Conservation (phyloP, 2,888 invertebrate genomes). For the Geophilus truncorum region DNA sequence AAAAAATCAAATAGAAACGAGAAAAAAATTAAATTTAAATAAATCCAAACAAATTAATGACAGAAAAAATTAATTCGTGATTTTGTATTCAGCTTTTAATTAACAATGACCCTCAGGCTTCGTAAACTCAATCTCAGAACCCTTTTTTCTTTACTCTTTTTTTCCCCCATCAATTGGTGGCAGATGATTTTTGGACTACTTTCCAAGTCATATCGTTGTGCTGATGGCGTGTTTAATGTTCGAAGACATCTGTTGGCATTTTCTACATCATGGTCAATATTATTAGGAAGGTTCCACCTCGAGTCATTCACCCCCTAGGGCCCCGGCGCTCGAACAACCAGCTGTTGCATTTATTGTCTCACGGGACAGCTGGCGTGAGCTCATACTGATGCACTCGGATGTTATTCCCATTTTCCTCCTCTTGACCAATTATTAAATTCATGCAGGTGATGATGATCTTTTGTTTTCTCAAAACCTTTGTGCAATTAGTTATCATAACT, state of each 20-base stretch:
- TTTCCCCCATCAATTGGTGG: background rate
- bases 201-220: background rate
- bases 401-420: background rate
- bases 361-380: background rate
- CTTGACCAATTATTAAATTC: background rate
- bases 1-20: too few species aligned
- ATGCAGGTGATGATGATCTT: conserved; percentile 10
- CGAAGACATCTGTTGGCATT: background rate
- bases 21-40: background rate
- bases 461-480: background rate
- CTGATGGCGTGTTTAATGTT: background rate
- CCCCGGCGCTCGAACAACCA: background rate
- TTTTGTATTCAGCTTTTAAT: background rate
- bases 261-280: conserved; percentile 6
- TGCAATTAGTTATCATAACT: background rate
- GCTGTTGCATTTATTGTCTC: background rate
- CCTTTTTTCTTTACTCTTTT: background rate
- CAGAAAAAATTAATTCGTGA: background rate
- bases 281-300: background rate
- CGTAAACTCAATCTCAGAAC: background rate
- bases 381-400: conserved; percentile 12
- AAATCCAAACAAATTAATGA: background rate
- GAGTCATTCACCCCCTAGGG: conserved; percentile 6
- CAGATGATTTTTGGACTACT: conserved; percentile 1
- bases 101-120: background rate